These are phyloP conservation scores for Fragum whitleyi DNA, from an alignment of 2,888 invertebrate genomes.

Conservation along the genomic window DNA sequence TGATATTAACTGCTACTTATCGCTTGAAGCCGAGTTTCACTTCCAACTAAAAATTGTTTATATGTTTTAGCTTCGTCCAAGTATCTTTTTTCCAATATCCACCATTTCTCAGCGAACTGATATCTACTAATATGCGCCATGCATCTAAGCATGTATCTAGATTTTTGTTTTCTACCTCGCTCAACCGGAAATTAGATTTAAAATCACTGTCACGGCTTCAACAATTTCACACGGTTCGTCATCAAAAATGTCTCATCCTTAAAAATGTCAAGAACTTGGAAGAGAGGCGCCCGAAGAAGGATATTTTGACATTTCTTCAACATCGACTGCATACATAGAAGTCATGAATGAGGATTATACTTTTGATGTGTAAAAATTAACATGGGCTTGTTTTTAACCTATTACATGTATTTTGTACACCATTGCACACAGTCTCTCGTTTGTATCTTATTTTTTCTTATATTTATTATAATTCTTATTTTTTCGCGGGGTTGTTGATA, in stretches of 20 bases:
- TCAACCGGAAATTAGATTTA: slow-evolving; percentile 53
- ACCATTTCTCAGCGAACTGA: slow-evolving; percentile 61
- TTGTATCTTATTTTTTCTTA: too few relatives aligned
- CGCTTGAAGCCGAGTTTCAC: too few relatives aligned
- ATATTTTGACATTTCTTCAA: slow-evolving; percentile 57
- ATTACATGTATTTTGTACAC: slow-evolving; percentile 65
- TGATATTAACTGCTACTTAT: too few relatives aligned
- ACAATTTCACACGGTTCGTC: slow-evolving; percentile 54
- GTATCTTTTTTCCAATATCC: slow-evolving; percentile 36
- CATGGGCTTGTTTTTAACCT: slow-evolving; percentile 56
- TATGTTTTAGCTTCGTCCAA: slow-evolving; percentile 48
- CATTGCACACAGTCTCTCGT: slow-evolving; percentile 37
- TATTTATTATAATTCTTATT: slow-evolving; percentile 2
- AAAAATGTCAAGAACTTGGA: slow-evolving; percentile 58
- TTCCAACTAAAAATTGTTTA: background rate
- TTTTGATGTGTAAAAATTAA: slow-evolving; percentile 50
- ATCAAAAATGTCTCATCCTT: slow-evolving; percentile 28
- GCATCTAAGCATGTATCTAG: slow-evolving; percentile 62
- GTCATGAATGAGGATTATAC: slow-evolving; percentile 61
- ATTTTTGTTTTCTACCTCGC: slow-evolving; percentile 47
- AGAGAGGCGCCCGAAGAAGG: slow-evolving; percentile 68
- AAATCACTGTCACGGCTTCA: slow-evolving; percentile 68
- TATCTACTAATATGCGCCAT: slow-evolving; percentile 66
- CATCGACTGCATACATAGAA: slow-evolving; percentile 67
- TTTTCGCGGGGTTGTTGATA: slow-evolving; percentile 29